A percentile compares a stretch with the other conserved stretches of the same genome.
These are phyloP conservation scores for Pachyseris speciosa DNA, from an alignment of 64 coral and sea anemone species.

Conservation along the genomic window DNA sequence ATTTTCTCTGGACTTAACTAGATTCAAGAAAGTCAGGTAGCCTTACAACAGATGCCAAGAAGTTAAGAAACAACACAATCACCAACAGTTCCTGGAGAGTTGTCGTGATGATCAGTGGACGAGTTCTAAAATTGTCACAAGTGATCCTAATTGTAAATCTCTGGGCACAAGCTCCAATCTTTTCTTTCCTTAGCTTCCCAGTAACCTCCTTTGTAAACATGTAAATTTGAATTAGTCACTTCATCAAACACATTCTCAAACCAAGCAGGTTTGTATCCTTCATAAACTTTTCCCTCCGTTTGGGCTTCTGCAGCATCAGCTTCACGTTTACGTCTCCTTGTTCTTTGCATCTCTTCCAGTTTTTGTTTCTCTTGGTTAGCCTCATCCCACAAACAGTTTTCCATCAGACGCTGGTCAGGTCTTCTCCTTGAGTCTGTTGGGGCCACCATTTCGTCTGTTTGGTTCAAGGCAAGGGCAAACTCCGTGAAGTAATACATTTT, in stretches of 20 bases:
- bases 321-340: constrained; percentile 79
- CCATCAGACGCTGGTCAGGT: constrained; percentile 97
- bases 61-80: not conserved
- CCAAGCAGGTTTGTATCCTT: constrained; percentile 92
- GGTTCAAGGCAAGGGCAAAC: constrained; percentile 88
- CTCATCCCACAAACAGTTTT: constrained; percentile 89
- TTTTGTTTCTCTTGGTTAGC: constrained; percentile 89
- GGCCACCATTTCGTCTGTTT: constrained; percentile 73
- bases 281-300: constrained; percentile 84
- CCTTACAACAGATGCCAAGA: not conserved
- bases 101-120: not conserved
- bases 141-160: constrained; percentile 66
- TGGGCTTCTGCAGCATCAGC: constrained; percentile 75
- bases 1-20: not conserved
- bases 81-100: not conserved
- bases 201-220: constrained; percentile 98
- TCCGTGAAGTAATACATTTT: constrained; percentile 88
- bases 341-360: constrained; percentile 94
- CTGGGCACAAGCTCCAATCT: constrained; percentile 86
- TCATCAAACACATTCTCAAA: constrained; percentile 97
- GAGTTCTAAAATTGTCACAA: not conserved
- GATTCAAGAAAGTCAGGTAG: not conserved
- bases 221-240: constrained; percentile 64
- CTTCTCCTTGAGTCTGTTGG: constrained; percentile 89
- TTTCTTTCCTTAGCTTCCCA: constrained; percentile 98